Conservation (phyloP, 2,797 vertebrate species). For the Tachyglossus aculeatus region DNA sequence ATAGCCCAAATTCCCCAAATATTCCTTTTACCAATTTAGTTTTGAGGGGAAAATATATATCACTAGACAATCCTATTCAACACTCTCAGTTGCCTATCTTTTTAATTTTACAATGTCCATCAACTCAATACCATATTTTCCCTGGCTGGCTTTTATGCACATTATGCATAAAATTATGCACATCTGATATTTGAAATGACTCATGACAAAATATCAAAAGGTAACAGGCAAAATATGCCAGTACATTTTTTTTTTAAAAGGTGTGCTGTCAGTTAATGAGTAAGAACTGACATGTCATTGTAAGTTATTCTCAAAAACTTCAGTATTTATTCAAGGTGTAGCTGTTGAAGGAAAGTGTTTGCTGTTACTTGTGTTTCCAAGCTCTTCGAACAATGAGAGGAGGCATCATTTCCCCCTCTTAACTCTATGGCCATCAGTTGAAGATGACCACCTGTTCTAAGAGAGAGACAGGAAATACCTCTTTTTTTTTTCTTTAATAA, state of each 20-base stretch:
- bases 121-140: slow-evolving; percentile 24
- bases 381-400: background rate
- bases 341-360: background rate
- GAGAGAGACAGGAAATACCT: background rate
- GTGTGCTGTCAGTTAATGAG: background rate
- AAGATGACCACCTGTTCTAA: background rate
- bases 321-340: background rate
- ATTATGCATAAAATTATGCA: no score
- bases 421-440: no score
- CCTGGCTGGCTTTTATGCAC: slow-evolving; percentile 16
- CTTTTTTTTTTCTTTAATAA: no score
- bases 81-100: background rate
- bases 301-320: no score
- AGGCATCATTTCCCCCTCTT: background rate
- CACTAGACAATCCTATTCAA: slow-evolving; percentile 35
- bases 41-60: background rate
- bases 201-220: slow-evolving; percentile 27
- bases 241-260: slow-evolving; percentile 29
- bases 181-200: slow-evolving; percentile 38
- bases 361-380: no score
- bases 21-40: slow-evolving; percentile 10
- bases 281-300: no score
- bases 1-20: slow-evolving; percentile 12
- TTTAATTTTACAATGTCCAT: slow-evolving; percentile 32
- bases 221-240: slow-evolving; percentile 38